Conservation (phyloP, 2,113 vertebrate species). For the Ibidorhyncha struthersii region DNA sequence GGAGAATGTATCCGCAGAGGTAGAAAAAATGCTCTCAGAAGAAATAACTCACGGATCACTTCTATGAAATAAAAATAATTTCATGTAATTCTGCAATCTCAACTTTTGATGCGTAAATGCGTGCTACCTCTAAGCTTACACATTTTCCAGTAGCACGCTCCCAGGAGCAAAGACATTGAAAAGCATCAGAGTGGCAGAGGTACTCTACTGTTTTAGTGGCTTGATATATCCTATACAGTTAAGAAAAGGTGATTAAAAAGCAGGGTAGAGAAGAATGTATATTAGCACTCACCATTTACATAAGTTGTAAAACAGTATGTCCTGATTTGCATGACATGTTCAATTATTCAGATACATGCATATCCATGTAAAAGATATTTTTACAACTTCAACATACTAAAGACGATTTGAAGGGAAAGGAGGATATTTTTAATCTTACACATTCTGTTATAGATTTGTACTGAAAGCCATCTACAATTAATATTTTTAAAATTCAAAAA, state of each 20-base stretch:
- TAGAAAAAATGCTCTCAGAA: background rate
- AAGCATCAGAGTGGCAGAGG: background rate
- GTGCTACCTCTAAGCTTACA: background rate
- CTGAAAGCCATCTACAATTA: background rate
- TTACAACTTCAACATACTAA: background rate
- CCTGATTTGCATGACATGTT: background rate
- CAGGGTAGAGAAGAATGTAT: background rate
- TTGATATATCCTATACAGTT: background rate
- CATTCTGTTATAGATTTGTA: background rate
- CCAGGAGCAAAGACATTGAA: background rate
- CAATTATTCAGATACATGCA: background rate
- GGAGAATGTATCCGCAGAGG: background rate
- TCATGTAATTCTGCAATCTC: background rate
- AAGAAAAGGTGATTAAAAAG: background rate
- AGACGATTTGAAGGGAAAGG: background rate
- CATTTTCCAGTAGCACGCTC: background rate
- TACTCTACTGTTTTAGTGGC: background rate
- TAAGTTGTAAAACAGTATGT: background rate
- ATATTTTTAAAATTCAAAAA: background rate
- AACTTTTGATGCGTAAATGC: background rate
- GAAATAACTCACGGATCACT: background rate
- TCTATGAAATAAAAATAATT: background rate
- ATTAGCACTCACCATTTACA: background rate
- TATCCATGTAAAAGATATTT: background rate
- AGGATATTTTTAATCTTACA: background rate